Conservation (phyloP, 2,797 vertebrate species). For the Euphonia xanthogaster region DNA sequence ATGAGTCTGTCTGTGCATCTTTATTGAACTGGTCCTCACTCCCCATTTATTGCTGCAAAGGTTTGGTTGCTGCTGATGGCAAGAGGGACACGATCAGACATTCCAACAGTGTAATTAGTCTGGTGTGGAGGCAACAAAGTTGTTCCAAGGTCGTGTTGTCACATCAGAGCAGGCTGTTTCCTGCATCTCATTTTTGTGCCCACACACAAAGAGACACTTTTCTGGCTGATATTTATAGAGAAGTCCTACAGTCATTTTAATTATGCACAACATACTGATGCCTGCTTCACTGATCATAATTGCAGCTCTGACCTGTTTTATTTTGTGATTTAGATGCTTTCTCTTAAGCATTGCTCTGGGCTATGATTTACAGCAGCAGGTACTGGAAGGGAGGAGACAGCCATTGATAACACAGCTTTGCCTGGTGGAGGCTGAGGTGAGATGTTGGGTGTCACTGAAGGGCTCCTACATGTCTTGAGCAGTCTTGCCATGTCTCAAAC, state of each 20-base stretch:
- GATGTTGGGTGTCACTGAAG: not conserved
- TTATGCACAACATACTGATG: constrained; percentile 57
- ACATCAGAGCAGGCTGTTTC: not conserved
- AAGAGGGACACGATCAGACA: not conserved
- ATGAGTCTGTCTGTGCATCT: not conserved
- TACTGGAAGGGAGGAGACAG: not conserved
- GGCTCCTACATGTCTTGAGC: not conserved
- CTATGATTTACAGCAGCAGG: constrained; percentile 40
- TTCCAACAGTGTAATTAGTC: constrained; percentile 40
- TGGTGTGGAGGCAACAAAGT: constrained; percentile 44
- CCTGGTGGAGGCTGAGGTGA: not conserved
- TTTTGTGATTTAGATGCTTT: constrained; percentile 70
- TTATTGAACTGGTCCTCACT: not conserved
- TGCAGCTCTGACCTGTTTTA: constrained; percentile 62
- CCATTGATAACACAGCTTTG: not conserved
- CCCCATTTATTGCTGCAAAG: constrained; percentile 10
- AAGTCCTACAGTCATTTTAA: constrained; percentile 69
- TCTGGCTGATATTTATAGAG: constrained; percentile 59
- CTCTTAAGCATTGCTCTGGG: constrained; percentile 47
- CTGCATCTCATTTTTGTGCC: constrained; percentile 55
- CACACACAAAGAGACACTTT: constrained; percentile 57
- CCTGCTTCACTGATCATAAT: constrained; percentile 70
- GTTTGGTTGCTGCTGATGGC: constrained; percentile 2
- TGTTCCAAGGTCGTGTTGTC: constrained; percentile 69
- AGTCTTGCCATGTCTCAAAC: not conserved